A percentile compares a stretch with the other conserved stretches of the same genome.
These are phyloP conservation scores for silkworm (Bombyx mori) DNA, from an alignment of 1,140 invertebrate species.

Conservation along the genomic window ASM3026992v2 NC_085132.1:9206001-9206500, in stretches of 20 bases:
- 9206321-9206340: conserved; percentile 31
- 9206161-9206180: conserved; percentile 58
- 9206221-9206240: conserved; percentile 42
- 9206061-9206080: conserved; percentile 67
- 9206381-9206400: conserved; percentile 39
- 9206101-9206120: conserved; percentile 68
- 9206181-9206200: conserved; percentile 41
- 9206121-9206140: conserved; percentile 26
- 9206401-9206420: conserved; percentile 34
- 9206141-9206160: conserved; percentile 26
- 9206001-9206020: conserved; percentile 76
- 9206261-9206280: conserved; percentile 55
- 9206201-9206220: conserved; percentile 49
- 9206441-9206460: conserved; percentile 30
- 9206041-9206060: conserved; percentile 34
- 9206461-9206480: conserved; percentile 25
- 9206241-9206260: conserved; percentile 31
- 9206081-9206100: conserved; percentile 52
- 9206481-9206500: conserved; percentile 58
- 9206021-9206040: conserved; percentile 65
- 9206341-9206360: conserved; percentile 43
- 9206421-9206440: conserved; percentile 52
- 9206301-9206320: conserved; percentile 39
- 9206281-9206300: conserved; percentile 46
- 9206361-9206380: conserved; percentile 48